A percentile compares a stretch with the other conserved stretches of the same genome.
phyloP scores from a whole-genome alignment of 1,140 invertebrate genomes.

The Pomphorhynchus laevis region DNA sequence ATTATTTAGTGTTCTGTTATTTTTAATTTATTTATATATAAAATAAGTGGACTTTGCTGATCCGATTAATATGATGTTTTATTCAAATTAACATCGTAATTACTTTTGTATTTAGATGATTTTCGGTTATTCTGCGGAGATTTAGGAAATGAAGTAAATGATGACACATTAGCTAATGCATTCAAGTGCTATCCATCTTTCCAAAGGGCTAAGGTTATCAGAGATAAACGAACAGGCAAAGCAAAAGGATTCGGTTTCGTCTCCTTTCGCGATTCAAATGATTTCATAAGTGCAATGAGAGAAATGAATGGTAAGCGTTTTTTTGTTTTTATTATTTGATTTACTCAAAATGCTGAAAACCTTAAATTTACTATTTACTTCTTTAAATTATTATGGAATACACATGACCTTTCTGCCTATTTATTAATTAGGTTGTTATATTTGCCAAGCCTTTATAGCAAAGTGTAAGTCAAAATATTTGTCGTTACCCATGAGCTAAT shows the following conservation, averaged over 20 bases:
- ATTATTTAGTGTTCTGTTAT: constrained; percentile 10
- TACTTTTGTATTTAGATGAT: constrained; percentile 32
- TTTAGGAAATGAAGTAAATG: constrained; percentile 88
- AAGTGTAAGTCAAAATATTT: no score
- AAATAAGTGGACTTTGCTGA: no score
- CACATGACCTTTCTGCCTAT: no score
- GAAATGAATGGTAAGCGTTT: constrained; percentile 41
- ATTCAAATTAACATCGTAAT: no score
- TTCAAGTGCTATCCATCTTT: constrained; percentile 83
- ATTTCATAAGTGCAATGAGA: constrained; percentile 87
- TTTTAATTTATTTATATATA: no score
- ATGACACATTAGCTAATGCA: constrained; percentile 57
- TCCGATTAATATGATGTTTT: no score
- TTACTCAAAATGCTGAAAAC: background rate
- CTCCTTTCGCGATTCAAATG: constrained; percentile 78
- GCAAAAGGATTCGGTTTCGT: constrained; percentile 95
- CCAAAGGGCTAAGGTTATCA: constrained; percentile 57
- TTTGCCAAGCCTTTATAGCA: no score
- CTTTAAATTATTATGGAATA: no score
- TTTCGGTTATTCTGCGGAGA: constrained; percentile 94
- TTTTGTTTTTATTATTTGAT: background rate
- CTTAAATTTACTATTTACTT: background rate
- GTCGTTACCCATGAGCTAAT: no score
- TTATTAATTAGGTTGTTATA: no score
- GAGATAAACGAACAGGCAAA: constrained; percentile 82